These are phyloP conservation scores for Tokudaia tokunoshimensis DNA, from an alignment of 2,797 vertebrate species.

Conservation along the genomic window DNA sequence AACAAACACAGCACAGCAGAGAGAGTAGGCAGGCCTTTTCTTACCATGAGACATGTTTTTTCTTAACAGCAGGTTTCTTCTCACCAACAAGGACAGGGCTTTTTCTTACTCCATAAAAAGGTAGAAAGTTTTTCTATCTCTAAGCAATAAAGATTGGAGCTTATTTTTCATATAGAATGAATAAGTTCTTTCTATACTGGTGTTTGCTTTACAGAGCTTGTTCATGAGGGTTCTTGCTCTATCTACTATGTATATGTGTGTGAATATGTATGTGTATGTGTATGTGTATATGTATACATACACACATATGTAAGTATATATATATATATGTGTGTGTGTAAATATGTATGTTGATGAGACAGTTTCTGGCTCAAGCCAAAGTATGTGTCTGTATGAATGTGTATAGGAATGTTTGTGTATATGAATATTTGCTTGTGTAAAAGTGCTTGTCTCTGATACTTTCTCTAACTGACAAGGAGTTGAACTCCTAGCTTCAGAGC, in stretches of 20 bases:
- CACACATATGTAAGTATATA: no score
- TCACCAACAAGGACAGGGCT: neutral
- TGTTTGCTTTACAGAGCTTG: neutral
- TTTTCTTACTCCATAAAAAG: neutral
- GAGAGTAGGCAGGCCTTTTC: no score
- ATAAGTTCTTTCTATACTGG: neutral
- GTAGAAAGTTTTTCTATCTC: neutral
- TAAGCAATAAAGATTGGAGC: neutral
- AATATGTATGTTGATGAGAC: neutral
- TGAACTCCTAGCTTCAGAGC: neutral
- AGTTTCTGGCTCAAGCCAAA: neutral
- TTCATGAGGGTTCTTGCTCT: no score
- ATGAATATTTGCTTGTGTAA: neutral
- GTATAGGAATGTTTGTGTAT: neutral
- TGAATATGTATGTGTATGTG: no score
- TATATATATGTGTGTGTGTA: no score
- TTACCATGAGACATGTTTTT: neutral
- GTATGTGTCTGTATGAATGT: neutral
- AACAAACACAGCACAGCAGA: no score
- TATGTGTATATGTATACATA: neutral
- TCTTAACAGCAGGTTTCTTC: neutral
- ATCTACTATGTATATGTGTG: no score
- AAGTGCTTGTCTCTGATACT: neutral
- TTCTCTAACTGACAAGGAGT: neutral
- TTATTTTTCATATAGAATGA: neutral